Evolutionary conservation across 2,113 vertebrate genomes (phyloP).

Genomic region (Protomyctophum bolini): DNA sequence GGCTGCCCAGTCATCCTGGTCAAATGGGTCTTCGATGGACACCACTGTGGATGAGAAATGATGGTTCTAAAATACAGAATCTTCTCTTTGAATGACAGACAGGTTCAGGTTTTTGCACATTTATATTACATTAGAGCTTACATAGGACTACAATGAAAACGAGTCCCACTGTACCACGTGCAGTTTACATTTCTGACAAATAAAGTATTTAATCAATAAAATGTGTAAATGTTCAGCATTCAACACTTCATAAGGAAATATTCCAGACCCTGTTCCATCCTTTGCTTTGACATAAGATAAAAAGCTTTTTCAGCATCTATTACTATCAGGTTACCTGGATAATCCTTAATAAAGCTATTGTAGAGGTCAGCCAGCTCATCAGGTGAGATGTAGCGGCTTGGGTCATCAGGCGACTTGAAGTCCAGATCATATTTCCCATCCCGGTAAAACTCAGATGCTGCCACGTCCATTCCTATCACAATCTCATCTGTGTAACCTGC

Average conservation of each 20-base stretch:
- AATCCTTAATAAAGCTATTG: conserved; percentile 90
- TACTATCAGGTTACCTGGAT: conserved; percentile 80
- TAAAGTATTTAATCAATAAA: too few species aligned
- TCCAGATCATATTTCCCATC: conserved; percentile 95
- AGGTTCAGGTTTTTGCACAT: not conserved
- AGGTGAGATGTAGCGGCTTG: conserved; percentile 86
- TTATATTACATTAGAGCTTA: too few species aligned
- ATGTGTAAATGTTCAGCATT: too few species aligned
- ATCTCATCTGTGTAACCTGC: conserved; percentile 92
- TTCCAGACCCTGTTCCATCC: too few species aligned
- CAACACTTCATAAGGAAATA: too few species aligned
- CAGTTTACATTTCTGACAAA: too few species aligned
- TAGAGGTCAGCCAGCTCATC: conserved; percentile 92
- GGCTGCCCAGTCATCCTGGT: conserved; percentile 95
- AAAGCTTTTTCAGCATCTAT: not conserved
- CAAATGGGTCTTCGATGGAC: conserved; percentile 96
- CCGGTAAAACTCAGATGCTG: conserved; percentile 92
- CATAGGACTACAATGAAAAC: not conserved
- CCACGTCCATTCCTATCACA: conserved; percentile 97
- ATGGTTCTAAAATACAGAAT: not conserved
- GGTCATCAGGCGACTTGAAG: conserved; percentile 95
- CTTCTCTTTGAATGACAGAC: not conserved
- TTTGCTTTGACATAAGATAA: too few species aligned
- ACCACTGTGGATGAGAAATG: conserved; percentile 80
- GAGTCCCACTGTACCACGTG: not conserved